Percentiles rank a stretch among this genome's conserved stretches.
Conservation (phyloP, 2,888 invertebrate genomes). For the Trisateles emortualis region DNA sequence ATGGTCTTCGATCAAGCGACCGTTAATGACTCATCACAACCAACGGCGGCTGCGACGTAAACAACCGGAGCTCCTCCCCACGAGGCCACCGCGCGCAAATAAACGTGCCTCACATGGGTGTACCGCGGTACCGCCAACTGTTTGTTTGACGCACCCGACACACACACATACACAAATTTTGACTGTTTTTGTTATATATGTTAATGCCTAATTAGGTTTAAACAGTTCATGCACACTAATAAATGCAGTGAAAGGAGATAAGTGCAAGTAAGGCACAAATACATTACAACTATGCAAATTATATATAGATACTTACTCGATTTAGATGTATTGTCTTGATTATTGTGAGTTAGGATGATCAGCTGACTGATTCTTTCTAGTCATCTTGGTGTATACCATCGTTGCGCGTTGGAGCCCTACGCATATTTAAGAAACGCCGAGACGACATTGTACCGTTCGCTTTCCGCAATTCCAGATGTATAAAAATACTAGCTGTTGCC, state of each 20-base stretch:
- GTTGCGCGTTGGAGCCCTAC: too few relatives aligned
- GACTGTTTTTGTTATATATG: constrained; percentile 15
- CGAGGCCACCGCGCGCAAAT: constrained; percentile 73
- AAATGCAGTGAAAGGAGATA: constrained; percentile 14
- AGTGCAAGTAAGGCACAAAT: constrained; percentile 4
- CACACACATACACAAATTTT: constrained; percentile 29
- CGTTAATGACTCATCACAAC: constrained; percentile 73
- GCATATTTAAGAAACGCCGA: too few relatives aligned
- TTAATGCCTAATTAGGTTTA: constrained; percentile 4
- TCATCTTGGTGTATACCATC: too few relatives aligned
- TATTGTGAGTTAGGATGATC: not conserved
- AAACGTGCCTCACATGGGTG: constrained; percentile 73
- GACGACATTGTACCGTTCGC: too few relatives aligned
- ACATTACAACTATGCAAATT: not conserved
- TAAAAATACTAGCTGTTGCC: too few relatives aligned
- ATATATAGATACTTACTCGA: not conserved
- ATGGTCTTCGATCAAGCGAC: constrained; percentile 58
- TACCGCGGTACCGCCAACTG: constrained; percentile 64
- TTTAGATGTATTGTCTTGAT: not conserved
- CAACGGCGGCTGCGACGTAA: constrained; percentile 62
- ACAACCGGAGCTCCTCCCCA: constrained; percentile 68
- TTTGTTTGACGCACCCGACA: constrained; percentile 53
- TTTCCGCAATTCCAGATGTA: too few relatives aligned
- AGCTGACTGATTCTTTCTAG: not conserved
- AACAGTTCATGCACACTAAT: constrained; percentile 8